phyloP scores from a whole-genome alignment of 2,113 vertebrate genomes.

The Ochotona curzoniae region DNA sequence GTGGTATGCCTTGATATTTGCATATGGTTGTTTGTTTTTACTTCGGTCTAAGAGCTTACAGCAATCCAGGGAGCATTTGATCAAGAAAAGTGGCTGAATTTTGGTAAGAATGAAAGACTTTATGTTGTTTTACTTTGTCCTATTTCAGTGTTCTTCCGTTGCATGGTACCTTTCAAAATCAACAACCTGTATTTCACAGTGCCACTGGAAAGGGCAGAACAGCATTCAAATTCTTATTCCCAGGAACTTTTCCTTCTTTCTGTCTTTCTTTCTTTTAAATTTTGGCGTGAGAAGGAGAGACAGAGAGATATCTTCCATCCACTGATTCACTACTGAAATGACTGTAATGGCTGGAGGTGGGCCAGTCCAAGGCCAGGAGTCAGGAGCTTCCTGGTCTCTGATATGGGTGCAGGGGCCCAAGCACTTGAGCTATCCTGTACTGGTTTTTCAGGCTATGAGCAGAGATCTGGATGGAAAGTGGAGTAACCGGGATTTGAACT shows the following conservation, averaged over 20 bases:
- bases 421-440: no score
- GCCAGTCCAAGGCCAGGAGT: no score
- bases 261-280: no score
- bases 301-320: no score
- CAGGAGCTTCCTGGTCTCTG: no score
- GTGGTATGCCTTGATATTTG: not conserved
- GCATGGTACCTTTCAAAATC: not conserved
- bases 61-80: not conserved
- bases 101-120: not conserved
- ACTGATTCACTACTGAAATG: no score
- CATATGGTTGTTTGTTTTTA: not conserved
- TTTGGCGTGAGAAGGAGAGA: no score
- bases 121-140: not conserved
- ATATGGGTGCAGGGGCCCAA: no score
- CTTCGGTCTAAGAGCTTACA: not conserved
- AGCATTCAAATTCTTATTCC: not conserved
- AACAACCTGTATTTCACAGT: not conserved
- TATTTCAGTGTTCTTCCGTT: not conserved
- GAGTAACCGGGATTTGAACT: no score
- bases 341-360: no score
- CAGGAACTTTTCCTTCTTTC: not conserved
- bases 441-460: no score
- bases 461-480: no score
- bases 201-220: not conserved
- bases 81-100: constrained; percentile 50